Evolutionary conservation across 2,888 invertebrate genomes (phyloP).

Genomic region (Caenorhabditis angaria): DNA sequence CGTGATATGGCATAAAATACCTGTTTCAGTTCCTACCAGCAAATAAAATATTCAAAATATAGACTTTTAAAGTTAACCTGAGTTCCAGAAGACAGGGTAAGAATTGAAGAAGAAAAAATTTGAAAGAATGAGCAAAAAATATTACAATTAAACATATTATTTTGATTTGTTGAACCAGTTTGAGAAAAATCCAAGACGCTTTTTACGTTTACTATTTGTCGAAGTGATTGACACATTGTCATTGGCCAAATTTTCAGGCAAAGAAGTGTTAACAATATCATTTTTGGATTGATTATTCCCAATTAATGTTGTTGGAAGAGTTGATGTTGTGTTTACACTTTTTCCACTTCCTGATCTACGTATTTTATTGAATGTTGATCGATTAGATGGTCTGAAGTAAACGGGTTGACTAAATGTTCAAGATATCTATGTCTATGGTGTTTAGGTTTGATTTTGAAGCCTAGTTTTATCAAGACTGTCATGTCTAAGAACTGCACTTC

Average conservation of each 20-base stretch:
- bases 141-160: constrained; percentile 15
- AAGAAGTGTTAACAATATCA: not conserved
- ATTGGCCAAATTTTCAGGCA: not conserved
- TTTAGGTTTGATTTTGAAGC: too few species aligned
- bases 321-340: constrained; percentile 37
- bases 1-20: not conserved
- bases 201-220: constrained; percentile 24
- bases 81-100: not conserved
- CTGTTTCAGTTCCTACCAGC: not conserved
- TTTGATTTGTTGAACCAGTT: constrained; percentile 38
- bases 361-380: constrained; percentile 12
- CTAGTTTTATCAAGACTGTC: too few species aligned
- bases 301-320: not conserved
- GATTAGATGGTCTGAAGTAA: constrained; percentile 32
- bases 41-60: not conserved
- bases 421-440: too few species aligned
- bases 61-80: not conserved
- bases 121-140: constrained; percentile 1
- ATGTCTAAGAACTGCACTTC: too few species aligned
- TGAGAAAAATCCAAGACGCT: constrained; percentile 32
- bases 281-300: not conserved
- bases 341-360: constrained; percentile 48
- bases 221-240: constrained; percentile 32
- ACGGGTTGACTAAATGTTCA: too few species aligned
- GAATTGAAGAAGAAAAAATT: not conserved